These are phyloP conservation scores for human (Homo sapiens) DNA, from an alignment of 2,113 vertebrate genomes.

Conservation along the genomic window DNA sequence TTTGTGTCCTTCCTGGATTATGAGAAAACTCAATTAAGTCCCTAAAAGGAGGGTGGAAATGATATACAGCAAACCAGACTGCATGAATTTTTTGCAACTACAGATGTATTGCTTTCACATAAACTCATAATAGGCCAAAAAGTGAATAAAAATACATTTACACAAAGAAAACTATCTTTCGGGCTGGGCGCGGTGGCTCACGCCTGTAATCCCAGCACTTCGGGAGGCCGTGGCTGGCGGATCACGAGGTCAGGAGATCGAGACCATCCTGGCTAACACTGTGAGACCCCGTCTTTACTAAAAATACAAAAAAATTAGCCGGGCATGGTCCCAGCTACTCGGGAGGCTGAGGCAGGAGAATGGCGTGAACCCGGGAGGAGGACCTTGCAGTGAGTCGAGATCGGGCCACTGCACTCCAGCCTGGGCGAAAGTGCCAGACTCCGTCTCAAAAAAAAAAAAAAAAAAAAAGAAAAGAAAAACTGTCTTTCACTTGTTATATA, in stretches of 20 bases:
- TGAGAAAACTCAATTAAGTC: background rate
- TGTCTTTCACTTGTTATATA: background rate
- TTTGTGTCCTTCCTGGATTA: background rate
- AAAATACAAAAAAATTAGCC: too few relatives aligned
- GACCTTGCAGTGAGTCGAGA: too few relatives aligned
- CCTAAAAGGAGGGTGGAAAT: background rate
- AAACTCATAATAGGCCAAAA: conserved; percentile 40
- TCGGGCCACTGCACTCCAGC: too few relatives aligned
- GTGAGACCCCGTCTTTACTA: too few relatives aligned
- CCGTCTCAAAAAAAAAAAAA: background rate
- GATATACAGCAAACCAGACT: background rate
- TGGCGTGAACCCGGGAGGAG: too few relatives aligned
- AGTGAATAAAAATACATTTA: background rate
- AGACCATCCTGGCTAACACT: too few relatives aligned
- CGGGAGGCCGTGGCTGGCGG: fast-evolving
- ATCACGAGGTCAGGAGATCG: too few relatives aligned
- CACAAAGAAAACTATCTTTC: background rate
- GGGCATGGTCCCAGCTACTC: too few relatives aligned
- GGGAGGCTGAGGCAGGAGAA: too few relatives aligned
- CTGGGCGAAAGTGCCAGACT: fast-evolving
- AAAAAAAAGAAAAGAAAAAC: background rate
- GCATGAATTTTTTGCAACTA: conserved; percentile 20
- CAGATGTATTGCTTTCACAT: background rate
- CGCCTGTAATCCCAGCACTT: too few relatives aligned
- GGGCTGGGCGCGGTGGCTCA: too few relatives aligned